Conservation (phyloP, 2,797 vertebrate genomes). For the Cichlasoma orientale region DNA sequence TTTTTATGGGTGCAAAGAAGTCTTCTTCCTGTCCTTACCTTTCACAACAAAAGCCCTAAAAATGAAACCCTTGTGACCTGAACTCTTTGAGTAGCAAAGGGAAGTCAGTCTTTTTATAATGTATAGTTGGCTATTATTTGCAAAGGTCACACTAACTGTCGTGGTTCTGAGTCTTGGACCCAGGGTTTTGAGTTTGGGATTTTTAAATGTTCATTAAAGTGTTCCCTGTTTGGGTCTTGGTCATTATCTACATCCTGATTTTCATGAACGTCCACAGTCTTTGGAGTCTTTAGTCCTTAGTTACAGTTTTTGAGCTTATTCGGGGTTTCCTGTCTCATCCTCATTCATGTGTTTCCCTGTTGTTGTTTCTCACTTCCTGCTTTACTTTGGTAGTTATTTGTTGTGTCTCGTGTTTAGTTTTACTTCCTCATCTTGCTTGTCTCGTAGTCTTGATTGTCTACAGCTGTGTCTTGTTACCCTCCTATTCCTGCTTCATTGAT, state of each 20-base stretch:
- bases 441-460: neutral
- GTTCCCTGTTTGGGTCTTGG: neutral
- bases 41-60: no score
- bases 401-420: accelerated
- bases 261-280: neutral
- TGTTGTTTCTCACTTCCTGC: neutral
- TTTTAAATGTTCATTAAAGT: neutral
- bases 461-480: neutral
- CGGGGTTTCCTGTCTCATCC: neutral
- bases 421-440: neutral
- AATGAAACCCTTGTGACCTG: no score
- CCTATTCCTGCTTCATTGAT: neutral
- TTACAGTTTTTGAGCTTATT: neutral
- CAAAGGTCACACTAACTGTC: no score
- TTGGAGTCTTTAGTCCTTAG: neutral
- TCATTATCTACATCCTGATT: accelerated
- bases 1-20: no score
- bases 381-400: accelerated
- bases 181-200: no score
- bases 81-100: no score
- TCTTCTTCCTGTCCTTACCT: no score
- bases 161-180: no score
- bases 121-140: no score
- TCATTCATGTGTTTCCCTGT: neutral
- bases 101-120: no score